phyloP scores from a whole-genome alignment of 2,888 invertebrate genomes.

The Hyposoter didymator region DNA sequence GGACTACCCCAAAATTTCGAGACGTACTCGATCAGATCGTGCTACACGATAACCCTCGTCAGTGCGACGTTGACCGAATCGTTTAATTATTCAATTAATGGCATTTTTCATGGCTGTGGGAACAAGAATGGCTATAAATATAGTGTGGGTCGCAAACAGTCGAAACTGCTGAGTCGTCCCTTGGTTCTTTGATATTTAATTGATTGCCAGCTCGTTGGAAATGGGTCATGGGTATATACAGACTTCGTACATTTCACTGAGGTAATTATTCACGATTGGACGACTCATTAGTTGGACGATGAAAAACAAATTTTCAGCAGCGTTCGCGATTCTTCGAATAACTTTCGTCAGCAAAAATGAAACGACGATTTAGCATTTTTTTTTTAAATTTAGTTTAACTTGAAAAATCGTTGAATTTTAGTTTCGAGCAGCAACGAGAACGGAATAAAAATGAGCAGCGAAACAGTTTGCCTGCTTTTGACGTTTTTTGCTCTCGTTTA shows the following conservation, averaged over 20 bases:
- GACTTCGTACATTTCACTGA: neutral
- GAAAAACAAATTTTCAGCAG: neutral
- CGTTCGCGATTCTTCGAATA: neutral
- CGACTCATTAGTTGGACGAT: neutral
- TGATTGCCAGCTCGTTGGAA: neutral
- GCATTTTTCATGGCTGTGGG: neutral
- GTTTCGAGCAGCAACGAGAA: neutral
- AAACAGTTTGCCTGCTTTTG: slow-evolving; percentile 1
- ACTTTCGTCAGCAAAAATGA: slow-evolving; percentile 30
- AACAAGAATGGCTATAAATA: slow-evolving; percentile 14
- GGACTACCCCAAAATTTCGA: neutral
- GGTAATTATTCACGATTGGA: slow-evolving; percentile 3
- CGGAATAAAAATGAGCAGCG: slow-evolving; percentile 27
- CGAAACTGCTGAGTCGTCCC: slow-evolving; percentile 2
- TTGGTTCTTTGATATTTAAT: slow-evolving; percentile 7
- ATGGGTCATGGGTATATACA: neutral
- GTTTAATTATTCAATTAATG: slow-evolving; percentile 2
- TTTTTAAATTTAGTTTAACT: neutral
- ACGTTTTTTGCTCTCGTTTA: slow-evolving; percentile 41
- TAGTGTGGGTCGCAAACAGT: neutral
- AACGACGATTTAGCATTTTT: neutral
- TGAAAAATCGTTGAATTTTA: neutral
- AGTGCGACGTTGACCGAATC: neutral
- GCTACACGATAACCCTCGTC: neutral
- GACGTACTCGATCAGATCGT: neutral